phyloP scores from a whole-genome alignment of 2,797 vertebrate species.

The Spinus pinus region DNA sequence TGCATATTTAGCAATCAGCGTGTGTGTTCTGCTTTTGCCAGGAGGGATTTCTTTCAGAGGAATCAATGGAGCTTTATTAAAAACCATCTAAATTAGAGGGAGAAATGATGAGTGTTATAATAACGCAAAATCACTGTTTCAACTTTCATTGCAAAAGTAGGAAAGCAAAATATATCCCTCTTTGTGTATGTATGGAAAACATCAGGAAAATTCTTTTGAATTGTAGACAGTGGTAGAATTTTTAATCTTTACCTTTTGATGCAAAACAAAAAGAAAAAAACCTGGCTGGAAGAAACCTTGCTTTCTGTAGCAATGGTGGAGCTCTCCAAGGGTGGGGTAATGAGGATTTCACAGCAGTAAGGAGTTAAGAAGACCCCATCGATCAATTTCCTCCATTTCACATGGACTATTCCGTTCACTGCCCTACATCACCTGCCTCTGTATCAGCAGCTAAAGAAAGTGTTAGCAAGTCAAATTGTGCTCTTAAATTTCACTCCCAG shows the following conservation, averaged over 20 bases:
- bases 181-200: slow-evolving; percentile 76
- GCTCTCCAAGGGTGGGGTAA: slow-evolving; percentile 8
- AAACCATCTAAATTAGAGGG: slow-evolving; percentile 91
- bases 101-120: slow-evolving; percentile 93
- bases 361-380: neutral
- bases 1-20: slow-evolving; percentile 83
- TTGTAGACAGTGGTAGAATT: slow-evolving; percentile 67
- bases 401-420: neutral
- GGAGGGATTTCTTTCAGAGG: slow-evolving; percentile 83
- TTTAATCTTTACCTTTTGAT: slow-evolving; percentile 74
- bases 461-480: neutral
- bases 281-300: slow-evolving; percentile 16
- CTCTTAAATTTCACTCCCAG: neutral
- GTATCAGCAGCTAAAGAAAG: neutral
- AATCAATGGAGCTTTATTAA: slow-evolving; percentile 93
- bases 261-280: slow-evolving; percentile 28
- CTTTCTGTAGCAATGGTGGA: slow-evolving; percentile 29
- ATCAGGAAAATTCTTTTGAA: slow-evolving; percentile 68
- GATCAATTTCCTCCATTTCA: neutral
- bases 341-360: slow-evolving; percentile 7
- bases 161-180: slow-evolving; percentile 77
- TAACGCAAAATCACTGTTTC: slow-evolving; percentile 87
- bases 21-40: slow-evolving; percentile 83
- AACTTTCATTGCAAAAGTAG: slow-evolving; percentile 75
- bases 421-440: neutral